Evolutionary conservation across 2,888 invertebrate species (phyloP).

Genomic region (Lasius fuliginosus): DNA sequence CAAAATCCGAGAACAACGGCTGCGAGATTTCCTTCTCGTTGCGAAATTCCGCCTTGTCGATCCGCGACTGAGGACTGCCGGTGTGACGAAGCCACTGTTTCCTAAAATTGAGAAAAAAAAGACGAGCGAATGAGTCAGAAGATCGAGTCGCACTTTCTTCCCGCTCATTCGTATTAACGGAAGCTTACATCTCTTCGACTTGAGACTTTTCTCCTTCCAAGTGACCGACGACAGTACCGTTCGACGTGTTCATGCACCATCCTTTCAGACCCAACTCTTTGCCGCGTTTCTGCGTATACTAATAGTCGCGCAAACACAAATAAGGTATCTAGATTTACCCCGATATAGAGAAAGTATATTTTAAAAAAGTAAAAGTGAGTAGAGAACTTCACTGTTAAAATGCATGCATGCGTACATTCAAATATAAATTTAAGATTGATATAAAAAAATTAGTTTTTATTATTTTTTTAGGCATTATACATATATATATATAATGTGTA

Average conservation of each 20-base stretch:
- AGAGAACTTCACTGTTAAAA: not conserved
- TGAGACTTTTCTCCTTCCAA: conserved; percentile 89
- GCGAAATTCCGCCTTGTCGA: conserved; percentile 91
- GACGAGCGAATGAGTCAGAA: not conserved
- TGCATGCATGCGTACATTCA: no score
- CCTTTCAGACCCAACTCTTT: conserved; percentile 89
- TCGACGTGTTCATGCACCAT: conserved; percentile 91
- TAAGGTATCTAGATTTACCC: not conserved
- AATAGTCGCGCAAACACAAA: conserved; percentile 68
- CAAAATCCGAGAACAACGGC: conserved; percentile 87
- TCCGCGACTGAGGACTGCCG: conserved; percentile 92
- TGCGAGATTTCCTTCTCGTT: conserved; percentile 88
- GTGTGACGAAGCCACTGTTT: conserved; percentile 89
- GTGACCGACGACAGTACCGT: conserved; percentile 90
- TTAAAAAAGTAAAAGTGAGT: not conserved
- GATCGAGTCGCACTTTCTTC: not conserved
- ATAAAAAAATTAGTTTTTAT: not conserved
- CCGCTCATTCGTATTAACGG: not conserved
- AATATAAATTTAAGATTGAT: not conserved
- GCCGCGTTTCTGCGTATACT: conserved; percentile 90
- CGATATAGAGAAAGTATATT: not conserved
- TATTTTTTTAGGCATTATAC: no score
- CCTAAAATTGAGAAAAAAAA: conserved; percentile 80
- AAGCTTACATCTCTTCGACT: conserved; percentile 89
- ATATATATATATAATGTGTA: no score